Percentiles rank a stretch among this genome's conserved stretches.
Evolutionary conservation across 2,888 invertebrate genomes (phyloP).

Genomic region (Phaonia tiefii): DNA sequence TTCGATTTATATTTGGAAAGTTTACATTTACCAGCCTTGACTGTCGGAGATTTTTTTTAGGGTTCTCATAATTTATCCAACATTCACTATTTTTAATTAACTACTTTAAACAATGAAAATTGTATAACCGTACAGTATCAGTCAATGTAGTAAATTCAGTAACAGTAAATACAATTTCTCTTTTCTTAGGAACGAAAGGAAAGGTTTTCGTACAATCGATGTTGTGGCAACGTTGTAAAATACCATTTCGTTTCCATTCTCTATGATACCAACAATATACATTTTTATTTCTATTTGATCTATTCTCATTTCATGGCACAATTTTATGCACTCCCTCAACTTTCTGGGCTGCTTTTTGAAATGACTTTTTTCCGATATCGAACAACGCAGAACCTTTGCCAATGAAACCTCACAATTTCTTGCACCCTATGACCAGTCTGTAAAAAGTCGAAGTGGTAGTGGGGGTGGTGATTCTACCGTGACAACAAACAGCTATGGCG

Average conservation of each 20-base stretch:
- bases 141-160: constrained; percentile 45
- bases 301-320: constrained; percentile 62
- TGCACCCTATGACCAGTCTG: constrained; percentile 87
- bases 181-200: constrained; percentile 37
- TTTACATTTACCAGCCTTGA: no score
- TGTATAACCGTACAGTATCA: constrained; percentile 24
- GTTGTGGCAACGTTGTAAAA: constrained; percentile 37
- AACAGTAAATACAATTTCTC: not conserved
- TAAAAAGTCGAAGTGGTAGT: constrained; percentile 80
- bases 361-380: not conserved
- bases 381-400: constrained; percentile 84
- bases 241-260: no score
- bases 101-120: no score
- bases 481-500: constrained; percentile 63
- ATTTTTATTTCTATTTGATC: not conserved
- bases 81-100: no score
- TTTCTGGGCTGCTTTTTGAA: constrained; percentile 11
- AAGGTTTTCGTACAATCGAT: constrained; percentile 49
- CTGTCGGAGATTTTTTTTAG: no score
- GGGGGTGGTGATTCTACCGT: constrained; percentile 47
- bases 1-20: no score
- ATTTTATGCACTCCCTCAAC: constrained; percentile 52
- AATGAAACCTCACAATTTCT: constrained; percentile 88
- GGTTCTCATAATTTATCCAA: no score
- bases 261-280: constrained; percentile 32